Percentiles rank a stretch among this genome's conserved stretches.
phyloP scores from a whole-genome alignment of 2,888 invertebrate genomes.

The Mimachlamys varia region DNA sequence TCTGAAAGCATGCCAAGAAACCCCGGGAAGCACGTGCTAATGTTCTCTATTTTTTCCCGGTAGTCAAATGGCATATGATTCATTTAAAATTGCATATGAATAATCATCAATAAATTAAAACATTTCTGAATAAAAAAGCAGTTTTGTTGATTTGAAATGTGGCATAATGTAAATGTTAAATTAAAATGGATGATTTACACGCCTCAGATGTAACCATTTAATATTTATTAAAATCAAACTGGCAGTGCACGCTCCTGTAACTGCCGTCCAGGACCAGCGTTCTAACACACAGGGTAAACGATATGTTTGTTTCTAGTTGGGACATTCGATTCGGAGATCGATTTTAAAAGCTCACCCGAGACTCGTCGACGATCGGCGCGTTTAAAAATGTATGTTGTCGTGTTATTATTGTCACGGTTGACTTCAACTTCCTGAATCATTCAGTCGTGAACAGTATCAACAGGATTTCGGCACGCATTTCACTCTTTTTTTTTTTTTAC shows the following conservation, averaged over 20 bases:
- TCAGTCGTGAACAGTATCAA: not conserved
- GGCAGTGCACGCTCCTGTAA: not conserved
- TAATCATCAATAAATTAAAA: constrained; percentile 1
- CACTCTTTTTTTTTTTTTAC: too few species aligned
- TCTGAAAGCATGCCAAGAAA: not conserved
- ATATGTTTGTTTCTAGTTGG: not conserved
- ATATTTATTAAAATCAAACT: constrained; percentile 18
- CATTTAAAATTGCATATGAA: not conserved
- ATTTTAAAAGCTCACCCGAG: not conserved
- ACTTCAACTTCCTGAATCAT: not conserved
- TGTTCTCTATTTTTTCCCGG: not conserved
- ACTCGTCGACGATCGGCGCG: not conserved
- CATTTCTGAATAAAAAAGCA: not conserved
- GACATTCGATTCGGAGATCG: constrained; percentile 19
- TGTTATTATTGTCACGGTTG: not conserved
- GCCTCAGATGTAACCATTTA: not conserved
- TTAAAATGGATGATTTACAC: constrained; percentile 15
- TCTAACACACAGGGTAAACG: not conserved
- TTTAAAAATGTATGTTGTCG: not conserved
- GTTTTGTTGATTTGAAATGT: not conserved
- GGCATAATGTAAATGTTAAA: not conserved
- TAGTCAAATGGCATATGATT: not conserved
- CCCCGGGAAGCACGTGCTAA: not conserved
- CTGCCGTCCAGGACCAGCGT: not conserved
- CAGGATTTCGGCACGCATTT: not conserved